Conservation (phyloP, 64 coral and sea anemone genomes). For the Cladopsammia gracilis region DNA sequence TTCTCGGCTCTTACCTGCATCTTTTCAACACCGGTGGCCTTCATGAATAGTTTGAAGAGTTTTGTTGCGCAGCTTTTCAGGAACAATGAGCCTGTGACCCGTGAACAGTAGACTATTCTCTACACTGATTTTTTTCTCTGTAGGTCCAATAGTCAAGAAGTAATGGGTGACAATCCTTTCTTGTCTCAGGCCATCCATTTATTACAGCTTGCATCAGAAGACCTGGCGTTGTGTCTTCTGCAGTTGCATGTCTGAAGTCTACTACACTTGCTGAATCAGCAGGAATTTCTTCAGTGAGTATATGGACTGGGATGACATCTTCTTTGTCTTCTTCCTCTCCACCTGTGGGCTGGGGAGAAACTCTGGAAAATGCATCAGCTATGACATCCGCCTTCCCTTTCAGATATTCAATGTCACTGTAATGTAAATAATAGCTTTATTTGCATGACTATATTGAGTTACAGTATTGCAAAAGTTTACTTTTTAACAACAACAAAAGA, state of each 20-base stretch:
- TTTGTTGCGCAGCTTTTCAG: too few relatives aligned
- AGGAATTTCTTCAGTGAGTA: constrained; percentile 14
- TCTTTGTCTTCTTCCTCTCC: background rate
- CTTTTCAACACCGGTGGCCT: constrained; percentile 16
- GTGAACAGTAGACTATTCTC: background rate
- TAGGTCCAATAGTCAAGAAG: constrained; percentile 57
- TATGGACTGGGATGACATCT: constrained; percentile 15
- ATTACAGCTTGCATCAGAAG: constrained; percentile 8
- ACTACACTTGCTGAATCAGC: constrained; percentile 8
- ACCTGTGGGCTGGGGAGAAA: background rate
- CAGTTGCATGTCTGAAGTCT: constrained; percentile 25
- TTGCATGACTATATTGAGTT: too few relatives aligned
- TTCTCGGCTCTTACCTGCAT: constrained; percentile 2
- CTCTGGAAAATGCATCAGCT: constrained; percentile 22
- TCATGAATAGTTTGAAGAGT: constrained; percentile 3
- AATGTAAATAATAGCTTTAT: too few relatives aligned
- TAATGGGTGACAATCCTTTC: constrained; percentile 40
- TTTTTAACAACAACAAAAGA: too few relatives aligned
- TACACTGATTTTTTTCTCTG: constrained; percentile 35
- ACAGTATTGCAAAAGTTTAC: too few relatives aligned
- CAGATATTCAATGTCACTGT: constrained; percentile 18
- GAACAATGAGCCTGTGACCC: constrained; percentile 2
- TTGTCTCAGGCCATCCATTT: constrained; percentile 52
- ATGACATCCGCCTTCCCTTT: background rate
- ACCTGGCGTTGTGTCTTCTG: constrained; percentile 11